These are phyloP conservation scores for Mesorhabditis belari DNA, from an alignment of 2,888 invertebrate genomes.

Conservation along the genomic window DNA sequence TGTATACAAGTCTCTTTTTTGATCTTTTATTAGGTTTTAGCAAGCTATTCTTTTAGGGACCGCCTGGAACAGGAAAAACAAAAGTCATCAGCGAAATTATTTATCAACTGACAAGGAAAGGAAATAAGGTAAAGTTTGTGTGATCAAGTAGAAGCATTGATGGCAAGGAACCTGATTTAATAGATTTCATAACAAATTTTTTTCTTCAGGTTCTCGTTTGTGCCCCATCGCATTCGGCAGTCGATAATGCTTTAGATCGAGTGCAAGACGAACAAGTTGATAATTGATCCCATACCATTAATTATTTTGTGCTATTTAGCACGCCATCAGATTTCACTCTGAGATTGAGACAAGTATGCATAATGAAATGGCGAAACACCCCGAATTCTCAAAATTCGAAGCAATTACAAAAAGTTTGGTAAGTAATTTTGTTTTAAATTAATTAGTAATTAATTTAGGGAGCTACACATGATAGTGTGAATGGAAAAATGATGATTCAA, in stretches of 20 bases:
- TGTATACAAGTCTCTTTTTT: neutral
- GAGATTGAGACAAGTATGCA: neutral
- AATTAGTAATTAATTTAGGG: neutral
- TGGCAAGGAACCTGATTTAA: no score
- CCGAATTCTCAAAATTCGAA: neutral
- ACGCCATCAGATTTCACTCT: neutral
- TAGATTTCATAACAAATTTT: neutral
- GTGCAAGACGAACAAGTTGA: neutral
- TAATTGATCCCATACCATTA: neutral
- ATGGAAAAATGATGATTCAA: neutral
- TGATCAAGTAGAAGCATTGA: neutral
- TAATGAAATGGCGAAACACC: neutral
- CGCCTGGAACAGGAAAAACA: constrained; percentile 39
- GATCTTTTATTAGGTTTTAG: neutral
- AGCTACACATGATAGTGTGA: neutral
- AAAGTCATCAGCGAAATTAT: constrained; percentile 30
- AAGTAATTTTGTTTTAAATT: neutral
- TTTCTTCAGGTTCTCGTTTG: constrained; percentile 20
- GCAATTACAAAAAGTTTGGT: neutral
- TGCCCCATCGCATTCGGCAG: constrained; percentile 29
- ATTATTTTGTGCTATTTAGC: neutral
- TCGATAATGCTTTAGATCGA: constrained; percentile 17
- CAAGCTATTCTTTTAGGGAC: constrained; percentile 15
- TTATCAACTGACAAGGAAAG: constrained; percentile 6
- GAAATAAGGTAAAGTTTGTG: constrained; percentile 13